Conservation (phyloP, 2,113 vertebrate species). For the Colaptes auratus region DNA sequence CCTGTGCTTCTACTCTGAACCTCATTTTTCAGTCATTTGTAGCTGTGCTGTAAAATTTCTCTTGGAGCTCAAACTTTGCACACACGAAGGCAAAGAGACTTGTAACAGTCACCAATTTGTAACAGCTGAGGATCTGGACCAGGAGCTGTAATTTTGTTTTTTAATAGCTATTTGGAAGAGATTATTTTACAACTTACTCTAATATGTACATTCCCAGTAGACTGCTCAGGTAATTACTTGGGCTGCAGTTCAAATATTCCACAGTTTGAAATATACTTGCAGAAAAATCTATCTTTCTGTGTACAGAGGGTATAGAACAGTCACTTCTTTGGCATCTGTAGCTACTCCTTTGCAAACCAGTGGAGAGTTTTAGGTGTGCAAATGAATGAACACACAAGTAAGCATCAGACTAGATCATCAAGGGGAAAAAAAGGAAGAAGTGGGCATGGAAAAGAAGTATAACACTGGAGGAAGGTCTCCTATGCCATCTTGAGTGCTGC, state of each 20-base stretch:
- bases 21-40: slow-evolving; percentile 15
- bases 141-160: slow-evolving; percentile 50
- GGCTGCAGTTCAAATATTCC: slow-evolving; percentile 48
- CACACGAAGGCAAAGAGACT: slow-evolving; percentile 1
- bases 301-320: background rate
- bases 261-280: slow-evolving; percentile 33
- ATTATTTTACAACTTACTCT: slow-evolving; percentile 64
- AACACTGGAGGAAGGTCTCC: background rate
- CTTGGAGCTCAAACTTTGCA: slow-evolving; percentile 8
- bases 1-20: slow-evolving; percentile 1
- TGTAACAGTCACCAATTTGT: slow-evolving; percentile 55
- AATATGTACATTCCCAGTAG: slow-evolving; percentile 49
- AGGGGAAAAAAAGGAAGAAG: background rate
- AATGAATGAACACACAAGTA: background rate
- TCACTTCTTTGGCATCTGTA: background rate
- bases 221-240: slow-evolving; percentile 59
- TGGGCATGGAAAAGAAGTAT: background rate
- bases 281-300: slow-evolving; percentile 44
- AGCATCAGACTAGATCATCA: background rate
- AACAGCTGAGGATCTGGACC: slow-evolving; percentile 58
- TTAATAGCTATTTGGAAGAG: slow-evolving; percentile 62
- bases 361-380: background rate
- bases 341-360: slow-evolving; percentile 3
- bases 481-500: background rate
- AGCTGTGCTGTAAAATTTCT: slow-evolving; percentile 40